Percentiles rank a stretch among this genome's conserved stretches.
Evolutionary conservation across 2,888 invertebrate genomes (phyloP).

Genomic region (Scaptomyza reducta): DNA sequence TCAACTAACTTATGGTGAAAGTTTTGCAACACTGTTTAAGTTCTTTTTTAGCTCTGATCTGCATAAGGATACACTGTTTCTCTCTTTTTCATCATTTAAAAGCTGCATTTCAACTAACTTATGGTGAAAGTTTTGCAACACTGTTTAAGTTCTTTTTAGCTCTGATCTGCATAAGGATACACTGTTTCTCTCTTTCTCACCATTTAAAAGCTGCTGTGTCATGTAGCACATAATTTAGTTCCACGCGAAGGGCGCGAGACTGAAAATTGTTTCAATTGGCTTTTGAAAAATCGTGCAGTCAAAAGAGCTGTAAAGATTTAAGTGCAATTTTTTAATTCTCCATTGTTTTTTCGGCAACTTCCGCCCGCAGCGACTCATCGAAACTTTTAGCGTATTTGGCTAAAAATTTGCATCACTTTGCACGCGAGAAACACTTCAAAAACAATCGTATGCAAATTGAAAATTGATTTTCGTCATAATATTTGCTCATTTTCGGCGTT

Average conservation of each 20-base stretch:
- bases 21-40: conserved; percentile 1
- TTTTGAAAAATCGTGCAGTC: conserved; percentile 40
- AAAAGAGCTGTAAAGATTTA: conserved; percentile 5
- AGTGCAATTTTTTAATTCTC: conserved; percentile 40
- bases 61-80: conserved; percentile 1
- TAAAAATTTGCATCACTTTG: conserved; percentile 71
- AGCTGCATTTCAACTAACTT: not conserved
- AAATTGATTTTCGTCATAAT: conserved; percentile 71
- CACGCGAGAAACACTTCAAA: conserved; percentile 66
- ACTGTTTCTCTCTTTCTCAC: conserved; percentile 4
- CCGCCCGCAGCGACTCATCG: conserved; percentile 15
- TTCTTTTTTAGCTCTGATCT: not conserved
- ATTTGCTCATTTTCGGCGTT: conserved; percentile 35
- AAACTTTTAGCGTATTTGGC: conserved; percentile 25
- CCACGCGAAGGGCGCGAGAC: conserved; percentile 17
- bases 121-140: not conserved
- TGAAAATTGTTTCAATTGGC: conserved; percentile 1
- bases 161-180: not conserved
- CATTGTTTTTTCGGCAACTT: conserved; percentile 19
- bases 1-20: no score
- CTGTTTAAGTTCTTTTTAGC: not conserved
- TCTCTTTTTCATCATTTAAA: conserved; percentile 1
- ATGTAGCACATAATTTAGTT: conserved; percentile 24
- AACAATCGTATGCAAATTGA: conserved; percentile 72
- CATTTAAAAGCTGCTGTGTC: conserved; percentile 27